Conservation (phyloP, 2,113 vertebrate genomes). For the Emydura subglobosa region DNA sequence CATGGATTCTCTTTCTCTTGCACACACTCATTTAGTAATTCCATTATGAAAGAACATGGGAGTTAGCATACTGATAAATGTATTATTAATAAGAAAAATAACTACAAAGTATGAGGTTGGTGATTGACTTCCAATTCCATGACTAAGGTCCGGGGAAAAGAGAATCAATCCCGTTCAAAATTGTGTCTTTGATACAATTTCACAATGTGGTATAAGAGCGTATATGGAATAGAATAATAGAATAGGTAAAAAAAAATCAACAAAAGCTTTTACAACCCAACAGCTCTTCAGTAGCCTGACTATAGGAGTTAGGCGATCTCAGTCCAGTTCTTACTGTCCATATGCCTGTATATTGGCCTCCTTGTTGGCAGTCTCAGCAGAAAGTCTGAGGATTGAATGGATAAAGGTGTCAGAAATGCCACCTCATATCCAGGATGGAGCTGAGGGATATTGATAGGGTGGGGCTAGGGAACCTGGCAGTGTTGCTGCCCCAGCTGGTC, state of each 20-base stretch:
- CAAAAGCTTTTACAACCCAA: not conserved
- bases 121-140: not conserved
- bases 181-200: not conserved
- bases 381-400: rapidly evolving
- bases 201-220: not conserved
- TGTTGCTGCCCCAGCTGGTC: not conserved
- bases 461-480: not conserved
- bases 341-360: not conserved
- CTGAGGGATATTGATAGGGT: rapidly evolving
- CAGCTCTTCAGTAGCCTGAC: not conserved
- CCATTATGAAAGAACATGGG: not conserved
- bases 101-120: not conserved
- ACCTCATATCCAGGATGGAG: rapidly evolving
- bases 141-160: not conserved
- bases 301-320: not conserved
- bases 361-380: not conserved
- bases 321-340: not conserved
- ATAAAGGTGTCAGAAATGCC: not conserved
- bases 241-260: not conserved
- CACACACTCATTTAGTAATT: not conserved
- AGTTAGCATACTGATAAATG: not conserved
- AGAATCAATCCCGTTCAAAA: not conserved
- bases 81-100: not conserved
- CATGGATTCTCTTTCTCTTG: not conserved
- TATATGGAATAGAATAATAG: not conserved